These are phyloP conservation scores for Fopius arisanus DNA, from an alignment of 1,140 invertebrate genomes.

Conservation along the genomic window DNA sequence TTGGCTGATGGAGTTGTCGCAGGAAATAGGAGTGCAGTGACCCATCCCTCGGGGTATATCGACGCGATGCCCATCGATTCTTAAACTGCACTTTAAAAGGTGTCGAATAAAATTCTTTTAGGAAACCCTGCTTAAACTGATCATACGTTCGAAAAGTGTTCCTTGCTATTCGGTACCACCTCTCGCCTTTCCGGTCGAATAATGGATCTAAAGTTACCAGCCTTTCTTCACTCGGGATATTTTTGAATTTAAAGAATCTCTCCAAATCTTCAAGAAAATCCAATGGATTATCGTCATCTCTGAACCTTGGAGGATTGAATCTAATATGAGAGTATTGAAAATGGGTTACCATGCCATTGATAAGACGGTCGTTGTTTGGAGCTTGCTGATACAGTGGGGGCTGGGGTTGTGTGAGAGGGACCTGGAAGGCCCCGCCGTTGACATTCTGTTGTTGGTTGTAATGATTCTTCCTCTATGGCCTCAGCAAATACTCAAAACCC, in stretches of 20 bases:
- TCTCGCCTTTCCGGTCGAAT: conserved; percentile 14
- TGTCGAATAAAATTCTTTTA: conserved; percentile 24
- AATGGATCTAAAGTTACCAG: conserved; percentile 7
- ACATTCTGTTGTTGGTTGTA: no score
- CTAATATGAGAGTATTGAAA: conserved; percentile 20
- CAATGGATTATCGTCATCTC: conserved; percentile 16
- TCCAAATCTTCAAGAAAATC: conserved; percentile 28
- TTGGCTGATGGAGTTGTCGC: conserved; percentile 19
- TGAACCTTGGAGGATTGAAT: conserved; percentile 23
- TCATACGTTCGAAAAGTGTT: background rate
- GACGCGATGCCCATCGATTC: conserved; percentile 20
- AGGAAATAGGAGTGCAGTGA: conserved; percentile 23
- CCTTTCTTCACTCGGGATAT: conserved; percentile 3
- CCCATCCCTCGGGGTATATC: conserved; percentile 21
- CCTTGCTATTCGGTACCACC: conserved; percentile 16
- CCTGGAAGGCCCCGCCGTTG: no score
- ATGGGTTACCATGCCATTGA: conserved; percentile 22
- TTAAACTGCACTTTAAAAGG: conserved; percentile 16
- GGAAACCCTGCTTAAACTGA: conserved; percentile 12
- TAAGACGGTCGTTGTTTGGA: conserved; percentile 6
- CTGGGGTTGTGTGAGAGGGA: no score
- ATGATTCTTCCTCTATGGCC: no score
- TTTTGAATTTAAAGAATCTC: conserved; percentile 30
- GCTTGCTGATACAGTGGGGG: no score
- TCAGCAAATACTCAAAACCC: no score